Percentiles rank a stretch among this genome's conserved stretches.
These are phyloP conservation scores for Heliconius ismenius DNA, from an alignment of 2,888 invertebrate genomes.

Conservation along the genomic window DNA sequence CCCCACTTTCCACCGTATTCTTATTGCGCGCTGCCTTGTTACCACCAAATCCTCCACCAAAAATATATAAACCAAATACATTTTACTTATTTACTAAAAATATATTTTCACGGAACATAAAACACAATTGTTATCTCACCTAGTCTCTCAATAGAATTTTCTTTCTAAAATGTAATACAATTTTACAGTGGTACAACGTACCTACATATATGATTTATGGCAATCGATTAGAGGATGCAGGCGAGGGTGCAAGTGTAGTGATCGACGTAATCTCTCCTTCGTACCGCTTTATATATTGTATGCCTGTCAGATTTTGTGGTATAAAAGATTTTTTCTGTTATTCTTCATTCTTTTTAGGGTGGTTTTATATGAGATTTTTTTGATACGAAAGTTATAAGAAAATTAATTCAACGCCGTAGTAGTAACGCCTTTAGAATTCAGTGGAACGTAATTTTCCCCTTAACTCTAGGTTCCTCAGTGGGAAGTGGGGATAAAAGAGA, in stretches of 20 bases:
- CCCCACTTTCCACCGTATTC: not conserved
- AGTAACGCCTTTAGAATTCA: too few relatives aligned
- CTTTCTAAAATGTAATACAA: slow-evolving; percentile 21
- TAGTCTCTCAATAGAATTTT: slow-evolving; percentile 16
- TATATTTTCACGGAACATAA: slow-evolving; percentile 5
- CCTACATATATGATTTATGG: slow-evolving; percentile 18
- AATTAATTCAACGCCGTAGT: too few relatives aligned
- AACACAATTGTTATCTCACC: slow-evolving; percentile 10
- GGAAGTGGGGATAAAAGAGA: too few relatives aligned
- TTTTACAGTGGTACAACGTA: slow-evolving; percentile 7
- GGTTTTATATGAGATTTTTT: not conserved
- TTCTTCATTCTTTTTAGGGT: not conserved
- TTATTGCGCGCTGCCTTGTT: not conserved
- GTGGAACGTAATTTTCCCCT: too few relatives aligned
- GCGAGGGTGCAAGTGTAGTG: slow-evolving; percentile 27
- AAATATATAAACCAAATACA: not conserved
- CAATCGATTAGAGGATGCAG: slow-evolving; percentile 25
- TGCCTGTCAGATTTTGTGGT: slow-evolving; percentile 7
- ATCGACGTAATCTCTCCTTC: slow-evolving; percentile 20
- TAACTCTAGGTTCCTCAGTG: too few relatives aligned
- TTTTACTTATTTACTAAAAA: not conserved
- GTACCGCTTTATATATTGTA: slow-evolving; percentile 6
- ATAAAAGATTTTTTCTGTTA: not conserved
- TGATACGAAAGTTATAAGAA: too few relatives aligned
- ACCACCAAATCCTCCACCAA: not conserved